Percentiles rank a stretch among this genome's conserved stretches.
phyloP scores from a whole-genome alignment of 2,888 invertebrate species.

The Acanthopleura granulata region DNA sequence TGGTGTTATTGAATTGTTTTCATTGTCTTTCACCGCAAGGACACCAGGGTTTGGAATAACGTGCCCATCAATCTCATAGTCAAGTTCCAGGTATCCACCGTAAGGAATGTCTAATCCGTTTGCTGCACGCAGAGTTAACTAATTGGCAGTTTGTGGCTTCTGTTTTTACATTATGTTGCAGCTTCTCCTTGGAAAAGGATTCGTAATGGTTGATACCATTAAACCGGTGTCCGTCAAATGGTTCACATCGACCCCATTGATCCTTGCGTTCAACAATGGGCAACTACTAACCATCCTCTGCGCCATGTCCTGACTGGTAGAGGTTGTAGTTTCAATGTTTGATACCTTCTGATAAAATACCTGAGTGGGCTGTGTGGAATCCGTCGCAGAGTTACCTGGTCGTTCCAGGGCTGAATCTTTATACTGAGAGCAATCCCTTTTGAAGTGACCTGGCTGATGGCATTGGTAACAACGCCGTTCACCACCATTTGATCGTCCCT shows the following conservation, averaged over 20 bases:
- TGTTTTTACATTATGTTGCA: neutral
- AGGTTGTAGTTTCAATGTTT: neutral
- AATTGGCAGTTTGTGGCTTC: neutral
- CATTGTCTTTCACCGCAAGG: neutral
- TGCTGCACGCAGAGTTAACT: neutral
- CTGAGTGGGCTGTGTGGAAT: too few species aligned
- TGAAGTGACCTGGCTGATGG: neutral
- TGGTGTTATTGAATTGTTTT: neutral
- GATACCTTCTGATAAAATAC: too few species aligned
- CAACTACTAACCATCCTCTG: constrained; percentile 20
- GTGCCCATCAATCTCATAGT: neutral
- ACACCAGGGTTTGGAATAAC: neutral
- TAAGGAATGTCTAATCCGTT: constrained; percentile 9
- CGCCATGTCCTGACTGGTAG: neutral
- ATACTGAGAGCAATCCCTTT: neutral
- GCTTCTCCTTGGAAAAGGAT: neutral
- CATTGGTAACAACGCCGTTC: neutral
- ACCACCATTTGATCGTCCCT: neutral
- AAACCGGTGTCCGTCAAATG: constrained; percentile 18
- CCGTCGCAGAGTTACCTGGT: too few species aligned
- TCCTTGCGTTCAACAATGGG: constrained; percentile 14
- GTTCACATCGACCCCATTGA: constrained; percentile 16
- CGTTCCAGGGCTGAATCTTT: neutral
- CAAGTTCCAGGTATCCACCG: neutral
- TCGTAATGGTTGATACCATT: neutral